phyloP scores from a whole-genome alignment of 2,888 invertebrate genomes.

The Drosophila acutilabella region DNA sequence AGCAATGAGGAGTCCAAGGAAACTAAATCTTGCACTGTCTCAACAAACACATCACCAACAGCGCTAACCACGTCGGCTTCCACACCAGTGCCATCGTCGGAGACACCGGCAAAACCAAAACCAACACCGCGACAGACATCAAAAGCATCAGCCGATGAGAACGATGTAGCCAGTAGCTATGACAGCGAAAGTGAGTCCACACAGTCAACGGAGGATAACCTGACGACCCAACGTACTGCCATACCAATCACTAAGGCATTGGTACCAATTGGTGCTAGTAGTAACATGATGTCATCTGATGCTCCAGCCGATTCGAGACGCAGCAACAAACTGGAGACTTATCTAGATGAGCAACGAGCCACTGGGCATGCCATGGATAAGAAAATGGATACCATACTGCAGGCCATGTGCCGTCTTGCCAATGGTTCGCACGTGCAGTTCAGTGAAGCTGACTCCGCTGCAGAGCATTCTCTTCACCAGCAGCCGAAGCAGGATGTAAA shows the following conservation, averaged over 20 bases:
- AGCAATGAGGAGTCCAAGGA: not conserved
- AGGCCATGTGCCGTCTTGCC: constrained; percentile 37
- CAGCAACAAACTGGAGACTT: constrained; percentile 25
- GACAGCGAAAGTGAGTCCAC: constrained; percentile 41
- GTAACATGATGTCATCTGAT: not conserved
- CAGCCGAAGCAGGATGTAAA: not conserved
- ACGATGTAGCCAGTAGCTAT: not conserved
- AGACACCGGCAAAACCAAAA: not conserved
- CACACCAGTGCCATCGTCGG: not conserved
- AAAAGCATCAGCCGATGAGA: not conserved
- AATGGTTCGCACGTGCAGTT: not conserved
- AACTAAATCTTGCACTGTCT: not conserved
- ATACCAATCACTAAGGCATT: not conserved
- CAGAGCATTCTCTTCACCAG: not conserved
- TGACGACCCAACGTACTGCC: not conserved
- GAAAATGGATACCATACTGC: constrained; percentile 55
- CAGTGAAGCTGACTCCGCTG: not conserved
- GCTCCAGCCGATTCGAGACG: too few species aligned
- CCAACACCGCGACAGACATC: not conserved
- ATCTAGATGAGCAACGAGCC: constrained; percentile 43
- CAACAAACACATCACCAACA: not conserved
- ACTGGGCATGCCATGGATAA: constrained; percentile 36
- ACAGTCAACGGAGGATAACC: constrained; percentile 29
- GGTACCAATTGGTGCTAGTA: not conserved
- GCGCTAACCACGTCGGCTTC: not conserved